Percentiles rank a stretch among this genome's conserved stretches.
Conservation (phyloP, 1,140 invertebrate species). For the Anastatus disparis region DNA sequence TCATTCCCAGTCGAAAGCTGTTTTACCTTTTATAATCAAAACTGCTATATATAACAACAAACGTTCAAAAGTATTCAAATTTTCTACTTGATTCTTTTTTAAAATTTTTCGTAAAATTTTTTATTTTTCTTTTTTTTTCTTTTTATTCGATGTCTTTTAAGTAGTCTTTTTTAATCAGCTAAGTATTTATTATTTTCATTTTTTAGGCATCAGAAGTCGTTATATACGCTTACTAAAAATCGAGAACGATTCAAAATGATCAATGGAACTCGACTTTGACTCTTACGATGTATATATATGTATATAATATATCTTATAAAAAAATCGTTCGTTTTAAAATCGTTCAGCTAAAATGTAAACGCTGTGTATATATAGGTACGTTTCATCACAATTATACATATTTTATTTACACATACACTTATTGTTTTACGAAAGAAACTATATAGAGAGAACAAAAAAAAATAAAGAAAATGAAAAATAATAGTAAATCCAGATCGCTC, state of each 20-base stretch:
- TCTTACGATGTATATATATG: neutral
- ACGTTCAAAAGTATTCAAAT: neutral
- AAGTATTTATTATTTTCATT: neutral
- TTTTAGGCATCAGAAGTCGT: neutral
- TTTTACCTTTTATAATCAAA: no score
- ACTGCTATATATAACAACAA: no score
- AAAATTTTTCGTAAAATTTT: neutral
- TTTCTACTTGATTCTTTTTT: neutral
- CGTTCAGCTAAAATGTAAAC: conserved; percentile 19
- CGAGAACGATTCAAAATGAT: neutral
- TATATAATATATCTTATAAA: conserved; percentile 10
- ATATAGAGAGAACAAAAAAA: neutral
- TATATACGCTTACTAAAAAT: neutral
- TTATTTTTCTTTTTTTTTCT: neutral
- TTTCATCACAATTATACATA: conserved; percentile 23
- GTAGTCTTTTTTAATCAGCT: neutral
- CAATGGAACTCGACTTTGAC: conserved; percentile 9
- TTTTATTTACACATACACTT: conserved; percentile 14
- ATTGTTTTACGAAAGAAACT: no score
- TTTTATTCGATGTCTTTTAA: neutral
- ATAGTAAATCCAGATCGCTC: neutral
- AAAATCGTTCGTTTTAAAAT: conserved; percentile 10
- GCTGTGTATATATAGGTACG: conserved; percentile 7
- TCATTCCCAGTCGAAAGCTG: neutral
- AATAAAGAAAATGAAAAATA: neutral